Conservation (phyloP, 2,888 invertebrate genomes). For the Ptychoptera contaminata region DNA sequence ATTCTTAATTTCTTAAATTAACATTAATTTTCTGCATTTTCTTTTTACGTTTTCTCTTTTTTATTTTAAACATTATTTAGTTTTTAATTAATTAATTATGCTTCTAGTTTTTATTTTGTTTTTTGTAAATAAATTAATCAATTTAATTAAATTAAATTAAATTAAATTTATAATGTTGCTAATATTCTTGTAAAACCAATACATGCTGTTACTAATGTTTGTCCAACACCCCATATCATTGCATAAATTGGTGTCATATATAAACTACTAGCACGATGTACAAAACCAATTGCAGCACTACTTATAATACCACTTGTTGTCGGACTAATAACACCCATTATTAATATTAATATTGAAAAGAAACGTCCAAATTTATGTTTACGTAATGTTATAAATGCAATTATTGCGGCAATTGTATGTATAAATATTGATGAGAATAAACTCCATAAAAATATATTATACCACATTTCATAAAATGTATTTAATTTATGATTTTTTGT, state of each 20-base stretch:
- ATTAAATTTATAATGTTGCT: constrained; percentile 59
- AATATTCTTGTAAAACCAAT: constrained; percentile 86
- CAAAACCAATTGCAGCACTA: constrained; percentile 87
- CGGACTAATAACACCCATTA: constrained; percentile 82
- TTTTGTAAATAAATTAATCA: background rate
- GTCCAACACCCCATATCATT: constrained; percentile 87
- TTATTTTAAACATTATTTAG: background rate
- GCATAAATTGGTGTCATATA: constrained; percentile 85
- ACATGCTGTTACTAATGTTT: constrained; percentile 75
- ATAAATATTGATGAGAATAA: constrained; percentile 87
- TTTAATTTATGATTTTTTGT: constrained; percentile 47
- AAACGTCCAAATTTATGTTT: constrained; percentile 93
- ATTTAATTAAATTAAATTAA: background rate
- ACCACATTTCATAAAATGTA: constrained; percentile 88
- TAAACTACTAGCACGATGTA: constrained; percentile 77
- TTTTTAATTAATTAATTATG: background rate
- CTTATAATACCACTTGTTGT: constrained; percentile 75
- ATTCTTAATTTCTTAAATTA: constrained; percentile 4
- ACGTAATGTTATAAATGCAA: constrained; percentile 79
- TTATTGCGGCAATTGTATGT: constrained; percentile 77
- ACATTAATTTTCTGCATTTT: constrained; percentile 3
- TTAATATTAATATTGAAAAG: constrained; percentile 72
- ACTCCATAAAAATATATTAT: constrained; percentile 91
- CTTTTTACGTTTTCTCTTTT: constrained; percentile 4
- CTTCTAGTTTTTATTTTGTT: background rate